Base-by-base conservation (phyloP, 2,113 vertebrate genomes). In the Perca schrenkii region DNA sequence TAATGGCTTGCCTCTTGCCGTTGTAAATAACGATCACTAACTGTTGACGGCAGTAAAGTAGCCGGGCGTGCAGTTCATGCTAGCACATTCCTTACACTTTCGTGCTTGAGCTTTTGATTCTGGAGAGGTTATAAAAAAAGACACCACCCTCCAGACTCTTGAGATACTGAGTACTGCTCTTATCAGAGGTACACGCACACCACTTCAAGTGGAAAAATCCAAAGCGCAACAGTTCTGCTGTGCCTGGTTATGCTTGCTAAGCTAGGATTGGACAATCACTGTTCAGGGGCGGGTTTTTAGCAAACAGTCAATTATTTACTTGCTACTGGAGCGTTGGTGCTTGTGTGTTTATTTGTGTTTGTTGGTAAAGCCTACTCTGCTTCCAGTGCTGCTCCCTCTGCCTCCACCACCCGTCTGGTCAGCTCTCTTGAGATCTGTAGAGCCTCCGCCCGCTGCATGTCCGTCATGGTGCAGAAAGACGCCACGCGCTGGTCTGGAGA, bases 401-500 rank as follows among this genome's bases (percentile, higher is more conserved):
- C 90, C 75, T 96, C 95, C 75, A 95, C 96, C 74, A 97, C 95
- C 56, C 96, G 95, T 84, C 97, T 90, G 82, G 95, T 93, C 86
- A 97, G 93, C 50, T 97, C 97, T 77, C 96, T 96, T 2, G 96
- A 74, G 75, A 94, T 96, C 86, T 97, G 96, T 93, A 98, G 89
- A 50, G 93, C 96, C 81, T 97, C 96, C 13, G 94, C 93, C 46
- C 96, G 95, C 82, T 97, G 97, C 93, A 97, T 95, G 76, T 98
- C 97, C 14, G 94, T 97, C 95, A 99, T 95, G 74, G 97, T 97
- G 89, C 97, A 99, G 95, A 99, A 99, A 76, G 98, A 97, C 0
- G 96, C 95, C 90, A 97, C 97, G 50, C 97, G 95, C 93, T 98
- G 98, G 95, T 99, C 98, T 99, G 94, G 11, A 80, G 75, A 83